Base-by-base conservation (phyloP, 92 coral and sea anemone genomes). In the Diadumene lineata region DNA sequence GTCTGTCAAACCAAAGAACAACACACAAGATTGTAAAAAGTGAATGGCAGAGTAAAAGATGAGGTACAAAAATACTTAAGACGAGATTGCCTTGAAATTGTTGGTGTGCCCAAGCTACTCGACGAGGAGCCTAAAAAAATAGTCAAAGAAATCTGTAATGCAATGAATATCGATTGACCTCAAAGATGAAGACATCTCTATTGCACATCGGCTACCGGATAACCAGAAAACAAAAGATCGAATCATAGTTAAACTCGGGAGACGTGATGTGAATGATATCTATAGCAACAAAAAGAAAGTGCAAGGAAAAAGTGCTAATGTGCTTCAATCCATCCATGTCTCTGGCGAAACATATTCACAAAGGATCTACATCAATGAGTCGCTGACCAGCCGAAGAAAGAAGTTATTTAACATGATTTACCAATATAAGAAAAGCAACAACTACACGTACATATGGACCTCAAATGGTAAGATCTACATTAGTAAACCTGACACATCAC, bases 1-100 rank as follows among this genome's bases (percentile, higher is more conserved):
- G 26, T 60, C 32, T 60, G 17, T 27, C 2, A 18, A 60, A 60
- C 7, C 31, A 6, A 27, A 60, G 23, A 18, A 23, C 32, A 11
- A 60, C 1, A 6, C 31, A 60, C 2, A 60, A 27, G 23, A 7
- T 60, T 30, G 65, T 18, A 23, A 23, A 23, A 30, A 60, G 17
- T 32, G 23, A 60, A 60, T 7, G 22, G 65, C n/a, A n/a, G 60
- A 8, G 60, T 2, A 16, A 16, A 22, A 11, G 66, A 29, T 23
- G 66, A 61, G 34, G 18, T 74, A 28, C 73, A 74, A 60, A 71
- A 74, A 58, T 74, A 74, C 55, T 32, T 31, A 11, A 56, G 79
- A 57, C 7, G 79, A 31, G 79, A 74, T 50, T 74, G 70, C 70
- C 28, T 74, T 6, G 79, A 74, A 60, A 57, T 74, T 8, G 11